Evolutionary conservation across 2,797 vertebrate species (phyloP).

Genomic region (Podargus strigoides): DNA sequence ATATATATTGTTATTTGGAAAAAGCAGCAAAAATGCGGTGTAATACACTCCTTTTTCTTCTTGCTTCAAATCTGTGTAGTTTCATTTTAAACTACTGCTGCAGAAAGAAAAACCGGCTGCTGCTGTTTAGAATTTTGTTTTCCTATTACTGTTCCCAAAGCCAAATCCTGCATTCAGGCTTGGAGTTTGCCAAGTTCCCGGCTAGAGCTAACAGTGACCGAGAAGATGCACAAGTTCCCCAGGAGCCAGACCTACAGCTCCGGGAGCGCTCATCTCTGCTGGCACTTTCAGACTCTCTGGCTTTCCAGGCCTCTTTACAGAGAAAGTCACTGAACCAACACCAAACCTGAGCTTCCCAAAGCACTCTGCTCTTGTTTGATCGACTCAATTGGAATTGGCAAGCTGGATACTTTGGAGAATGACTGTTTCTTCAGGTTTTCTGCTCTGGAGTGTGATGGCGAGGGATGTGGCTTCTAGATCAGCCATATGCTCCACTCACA

Average conservation of each 20-base stretch:
- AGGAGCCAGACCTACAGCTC: neutral
- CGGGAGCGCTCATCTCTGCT: accelerated
- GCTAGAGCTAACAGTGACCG: neutral
- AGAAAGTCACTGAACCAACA: neutral
- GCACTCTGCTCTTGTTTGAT: neutral
- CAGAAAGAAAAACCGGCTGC: neutral
- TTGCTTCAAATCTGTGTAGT: neutral
- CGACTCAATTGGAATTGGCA: neutral
- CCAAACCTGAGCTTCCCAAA: neutral
- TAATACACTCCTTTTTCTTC: neutral
- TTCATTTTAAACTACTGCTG: neutral
- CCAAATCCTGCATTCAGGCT: neutral
- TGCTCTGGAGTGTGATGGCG: accelerated
- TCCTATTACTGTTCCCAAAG: neutral
- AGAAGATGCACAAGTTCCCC: neutral
- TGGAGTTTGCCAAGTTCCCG: neutral
- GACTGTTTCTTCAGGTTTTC: neutral
- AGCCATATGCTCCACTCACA: neutral
- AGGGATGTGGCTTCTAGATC: neutral
- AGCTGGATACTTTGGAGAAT: neutral
- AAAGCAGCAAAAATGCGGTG: neutral
- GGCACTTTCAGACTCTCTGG: neutral
- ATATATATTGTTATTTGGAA: neutral
- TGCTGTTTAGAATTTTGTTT: neutral
- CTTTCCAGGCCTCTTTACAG: neutral